A percentile compares a stretch with the other conserved stretches of the same genome.
These are phyloP conservation scores for Lepus europaeus DNA, from an alignment of 2,113 vertebrate species.

Conservation along the genomic window DNA sequence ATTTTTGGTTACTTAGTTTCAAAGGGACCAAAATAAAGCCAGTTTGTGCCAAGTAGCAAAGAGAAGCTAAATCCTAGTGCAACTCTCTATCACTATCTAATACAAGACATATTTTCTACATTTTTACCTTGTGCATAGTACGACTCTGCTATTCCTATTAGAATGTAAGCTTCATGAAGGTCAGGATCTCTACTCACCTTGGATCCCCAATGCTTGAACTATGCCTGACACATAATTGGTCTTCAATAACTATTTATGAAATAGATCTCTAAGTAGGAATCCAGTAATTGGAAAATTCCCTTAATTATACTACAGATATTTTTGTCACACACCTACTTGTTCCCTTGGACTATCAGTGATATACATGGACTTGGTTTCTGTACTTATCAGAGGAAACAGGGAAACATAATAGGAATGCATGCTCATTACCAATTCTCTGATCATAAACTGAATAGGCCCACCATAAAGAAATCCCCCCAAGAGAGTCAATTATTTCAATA, in stretches of 20 bases:
- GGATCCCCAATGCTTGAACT: slow-evolving; percentile 6
- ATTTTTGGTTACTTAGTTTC: neutral
- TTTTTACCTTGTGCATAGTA: slow-evolving; percentile 6
- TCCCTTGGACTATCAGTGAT: slow-evolving; percentile 27
- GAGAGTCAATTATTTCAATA: slow-evolving; percentile 59
- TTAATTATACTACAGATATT: slow-evolving; percentile 48
- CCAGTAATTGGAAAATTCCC: slow-evolving; percentile 1
- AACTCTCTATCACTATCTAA: slow-evolving; percentile 26
- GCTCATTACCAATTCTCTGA: slow-evolving; percentile 28
- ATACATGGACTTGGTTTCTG: neutral
- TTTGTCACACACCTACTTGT: slow-evolving; percentile 39
- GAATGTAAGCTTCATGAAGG: neutral
- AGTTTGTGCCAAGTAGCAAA: slow-evolving; percentile 32
- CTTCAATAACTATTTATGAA: slow-evolving; percentile 60
- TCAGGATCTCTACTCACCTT: neutral
- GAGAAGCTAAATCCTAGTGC: neutral
- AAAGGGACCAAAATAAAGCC: slow-evolving; percentile 30
- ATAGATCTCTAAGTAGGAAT: slow-evolving; percentile 45
- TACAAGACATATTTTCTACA: neutral
- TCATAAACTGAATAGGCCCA: neutral
- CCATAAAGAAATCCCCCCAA: slow-evolving; percentile 7
- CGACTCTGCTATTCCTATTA: neutral
- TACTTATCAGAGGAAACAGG: neutral
- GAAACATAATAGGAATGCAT: slow-evolving; percentile 46
- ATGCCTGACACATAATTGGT: neutral